Evolutionary conservation across 1,140 invertebrate genomes (phyloP).

Genomic region (Dendroctonus valens): DNA sequence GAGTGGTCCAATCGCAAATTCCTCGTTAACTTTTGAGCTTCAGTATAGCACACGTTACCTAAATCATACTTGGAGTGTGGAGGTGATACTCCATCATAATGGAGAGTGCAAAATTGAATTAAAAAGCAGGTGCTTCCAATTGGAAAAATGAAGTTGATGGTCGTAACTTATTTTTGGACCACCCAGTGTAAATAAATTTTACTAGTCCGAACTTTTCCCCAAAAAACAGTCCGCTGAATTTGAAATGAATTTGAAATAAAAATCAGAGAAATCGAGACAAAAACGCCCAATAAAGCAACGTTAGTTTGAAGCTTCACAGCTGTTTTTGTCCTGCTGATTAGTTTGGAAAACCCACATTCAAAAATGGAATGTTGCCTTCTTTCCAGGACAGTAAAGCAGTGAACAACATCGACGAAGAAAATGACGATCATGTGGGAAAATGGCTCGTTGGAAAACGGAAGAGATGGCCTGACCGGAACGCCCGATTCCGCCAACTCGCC

Average conservation of each 20-base stretch:
- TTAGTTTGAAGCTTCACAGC: background rate
- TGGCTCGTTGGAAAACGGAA: conserved; percentile 48
- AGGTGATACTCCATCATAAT: too few relatives aligned
- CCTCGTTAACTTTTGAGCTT: too few relatives aligned
- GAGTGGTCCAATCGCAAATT: too few relatives aligned
- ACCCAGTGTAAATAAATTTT: too few relatives aligned
- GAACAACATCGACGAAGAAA: conserved; percentile 40
- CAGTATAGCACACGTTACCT: too few relatives aligned
- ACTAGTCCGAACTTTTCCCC: too few relatives aligned
- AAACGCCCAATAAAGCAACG: background rate
- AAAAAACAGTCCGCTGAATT: background rate
- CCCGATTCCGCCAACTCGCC: conserved; percentile 47
- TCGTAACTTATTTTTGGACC: too few relatives aligned
- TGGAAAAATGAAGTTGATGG: too few relatives aligned
- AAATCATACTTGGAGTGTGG: too few relatives aligned
- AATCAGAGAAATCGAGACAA: background rate
- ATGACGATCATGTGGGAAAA: conserved; percentile 44
- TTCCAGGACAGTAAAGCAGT: conserved; percentile 46
- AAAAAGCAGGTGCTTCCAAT: too few relatives aligned
- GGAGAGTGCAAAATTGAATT: too few relatives aligned
- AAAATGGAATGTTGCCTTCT: conserved; percentile 24
- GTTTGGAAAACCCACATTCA: background rate
- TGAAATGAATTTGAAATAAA: background rate
- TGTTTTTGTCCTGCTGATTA: background rate
- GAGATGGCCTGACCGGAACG: conserved; percentile 45